Conservation (phyloP, 2,113 vertebrate genomes). For the Hymenochirus boettgeri region DNA sequence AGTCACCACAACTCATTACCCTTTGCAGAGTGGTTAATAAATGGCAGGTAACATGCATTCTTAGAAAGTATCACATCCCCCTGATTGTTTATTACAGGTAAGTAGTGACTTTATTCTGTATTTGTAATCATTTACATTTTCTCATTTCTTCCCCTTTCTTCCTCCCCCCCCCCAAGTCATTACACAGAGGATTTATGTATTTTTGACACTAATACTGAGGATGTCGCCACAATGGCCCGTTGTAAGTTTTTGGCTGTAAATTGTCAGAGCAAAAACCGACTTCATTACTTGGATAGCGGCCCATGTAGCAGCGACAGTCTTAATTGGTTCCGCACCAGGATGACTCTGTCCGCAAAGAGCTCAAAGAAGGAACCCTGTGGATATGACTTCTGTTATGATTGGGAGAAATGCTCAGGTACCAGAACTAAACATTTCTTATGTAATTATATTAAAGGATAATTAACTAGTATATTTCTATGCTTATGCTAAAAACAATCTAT, state of each 20-base stretch:
- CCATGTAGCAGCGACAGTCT: slow-evolving; percentile 57
- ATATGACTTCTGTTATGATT: slow-evolving; percentile 81
- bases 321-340: slow-evolving; percentile 75
- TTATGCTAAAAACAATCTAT: too few relatives aligned
- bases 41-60: too few relatives aligned
- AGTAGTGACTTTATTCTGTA: too few relatives aligned
- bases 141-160: too few relatives aligned
- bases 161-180: too few relatives aligned
- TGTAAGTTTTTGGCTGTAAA: slow-evolving; percentile 72
- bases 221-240: slow-evolving; percentile 62
- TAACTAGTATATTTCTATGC: too few relatives aligned
- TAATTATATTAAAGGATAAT: neutral
- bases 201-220: slow-evolving; percentile 57
- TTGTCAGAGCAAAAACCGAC: slow-evolving; percentile 67
- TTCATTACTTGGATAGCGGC: slow-evolving; percentile 68
- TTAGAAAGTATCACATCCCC: too few relatives aligned
- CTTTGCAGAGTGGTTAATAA: too few relatives aligned
- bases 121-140: too few relatives aligned
- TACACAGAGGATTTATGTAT: slow-evolving; percentile 69
- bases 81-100: too few relatives aligned
- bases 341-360: slow-evolving; percentile 65
- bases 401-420: slow-evolving; percentile 84
- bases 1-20: too few relatives aligned
- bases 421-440: neutral
- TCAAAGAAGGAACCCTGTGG: slow-evolving; percentile 67